Conservation (phyloP, 2,797 vertebrate species). For the Garrulus glandarius region DNA sequence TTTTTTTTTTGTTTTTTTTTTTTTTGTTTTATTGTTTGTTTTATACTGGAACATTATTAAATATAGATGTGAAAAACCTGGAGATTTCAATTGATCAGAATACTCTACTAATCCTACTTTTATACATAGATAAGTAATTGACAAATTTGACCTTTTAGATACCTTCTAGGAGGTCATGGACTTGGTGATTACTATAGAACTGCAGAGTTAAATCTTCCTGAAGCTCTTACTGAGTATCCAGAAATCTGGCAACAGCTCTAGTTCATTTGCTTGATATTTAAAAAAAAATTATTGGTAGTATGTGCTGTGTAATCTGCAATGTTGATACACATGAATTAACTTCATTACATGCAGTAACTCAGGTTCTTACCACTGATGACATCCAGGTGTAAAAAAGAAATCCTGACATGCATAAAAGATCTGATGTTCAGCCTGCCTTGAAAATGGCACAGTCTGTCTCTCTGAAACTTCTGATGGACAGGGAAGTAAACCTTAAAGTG, state of each 20-base stretch:
- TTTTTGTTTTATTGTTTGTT: neutral
- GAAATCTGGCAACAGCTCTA: neutral
- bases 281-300: neutral
- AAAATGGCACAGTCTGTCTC: neutral
- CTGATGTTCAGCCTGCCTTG: neutral
- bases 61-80: neutral
- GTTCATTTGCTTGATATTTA: neutral
- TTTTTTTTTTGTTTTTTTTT: too few relatives aligned
- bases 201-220: neutral
- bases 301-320: neutral
- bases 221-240: neutral
- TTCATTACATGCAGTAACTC: neutral
- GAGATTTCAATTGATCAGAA: neutral
- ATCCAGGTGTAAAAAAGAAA: neutral
- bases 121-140: neutral
- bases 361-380: neutral
- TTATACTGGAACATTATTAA: neutral
- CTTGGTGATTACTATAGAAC: neutral
- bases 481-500: neutral
- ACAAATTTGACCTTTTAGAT: neutral
- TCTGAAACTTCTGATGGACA: neutral
- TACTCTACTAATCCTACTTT: neutral
- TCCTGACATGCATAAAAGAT: neutral
- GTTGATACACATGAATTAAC: neutral
- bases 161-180: neutral